Evolutionary conservation across 1,140 invertebrate species (phyloP), one percentile per base, ranked within the genome.

Genomic region (Cardiocondyla obscurior): DNA sequence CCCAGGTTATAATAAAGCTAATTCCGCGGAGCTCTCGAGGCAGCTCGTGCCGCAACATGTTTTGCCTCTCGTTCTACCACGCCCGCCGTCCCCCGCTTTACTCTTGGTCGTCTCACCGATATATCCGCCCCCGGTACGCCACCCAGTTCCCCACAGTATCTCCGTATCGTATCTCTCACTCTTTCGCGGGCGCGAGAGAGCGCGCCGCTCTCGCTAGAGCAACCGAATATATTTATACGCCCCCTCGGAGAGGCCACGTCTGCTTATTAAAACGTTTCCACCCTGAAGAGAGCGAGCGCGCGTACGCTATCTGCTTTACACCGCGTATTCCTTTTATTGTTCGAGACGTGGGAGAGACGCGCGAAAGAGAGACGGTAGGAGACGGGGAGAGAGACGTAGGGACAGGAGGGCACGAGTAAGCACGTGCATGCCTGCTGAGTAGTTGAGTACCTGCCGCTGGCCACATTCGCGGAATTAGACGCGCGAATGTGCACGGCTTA

Each of bases 1-100:
- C 93, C 93, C 90, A 93, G 93, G 93, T 93, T 94, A 92, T 94
- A 94, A 94, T 94, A 94, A 94, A 94, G 93, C 93, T 94, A 94
- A 94, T 94, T 94, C 90, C 90, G 89, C 91, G 91, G 90, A 90
- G 92, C 91, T 92, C 93, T 93, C 90, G 91, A 92, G 92, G 91
- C 91, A 92, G 91, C 92, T 93, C 91, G 93, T 93, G 92, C 92
- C 91, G 89, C 92, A 93, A 92, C 93, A 92, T 94, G 92, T 93
- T 93, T 92, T 91, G 90, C 93, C 90, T 91, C 90, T 92, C 91
- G 88, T 90, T 85, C 86, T 87, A 73, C 86, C 70, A 79, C 82
- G 51, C 83, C 73, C 74, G 79, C 88, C 65, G 62, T 82, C 79
- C 79, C 46, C 82, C 76, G 30, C 70, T 64, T 22, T 44, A 42